Evolutionary conservation across 2,113 vertebrate genomes (phyloP), one percentile per base, ranked within the genome.

Genomic region (Zingel zingel): DNA sequence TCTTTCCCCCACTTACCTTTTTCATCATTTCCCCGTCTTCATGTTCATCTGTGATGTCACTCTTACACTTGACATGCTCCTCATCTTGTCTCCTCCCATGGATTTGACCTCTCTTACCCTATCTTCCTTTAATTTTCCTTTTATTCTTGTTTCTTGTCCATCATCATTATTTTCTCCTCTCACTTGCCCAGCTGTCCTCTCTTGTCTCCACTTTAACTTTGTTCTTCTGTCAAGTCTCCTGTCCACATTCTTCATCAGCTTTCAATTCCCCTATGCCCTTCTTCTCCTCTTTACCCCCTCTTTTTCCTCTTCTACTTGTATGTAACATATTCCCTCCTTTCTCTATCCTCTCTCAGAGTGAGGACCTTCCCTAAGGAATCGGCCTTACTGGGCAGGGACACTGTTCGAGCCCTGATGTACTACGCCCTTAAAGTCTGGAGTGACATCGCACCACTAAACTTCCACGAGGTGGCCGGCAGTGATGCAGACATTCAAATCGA

Each of bases 391-490:
- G 97, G 97, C 81, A 95, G 96, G 0, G 98, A 99, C 94, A 99
- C 98, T 0, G 97, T 99, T 25, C 96, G 98, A 0, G 98, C 97
- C 0, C 96, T 99, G 68, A 97, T 99, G 98, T 97, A 97, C 90
- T 98, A 99, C 0, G 98, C 98, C 10, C 92, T 99, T 84, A 99
- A 99, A 90, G 98, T 98, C 69, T 99, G 98, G 98, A 98, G 98
- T 0, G 98, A 99, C 92, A 97, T 99, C 10, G 95, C 97, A 0
- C 98, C 98, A 0, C 95, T 99, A 11, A 97, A 99, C 90, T 99
- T 99, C 94, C 98, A 99, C 0, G 98, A 99, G 91, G 98, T 99
- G 86, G 98, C 97, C 0, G 97, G 98, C 66, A 97, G 93, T 10
- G 85, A 96, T 0, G 98, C 98, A 0, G 98, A 99, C 90, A 99